Evolutionary conservation across 1,140 invertebrate genomes (phyloP), one percentile per base, ranked within the genome.

Genomic region (Drosophila subpulchrella): DNA sequence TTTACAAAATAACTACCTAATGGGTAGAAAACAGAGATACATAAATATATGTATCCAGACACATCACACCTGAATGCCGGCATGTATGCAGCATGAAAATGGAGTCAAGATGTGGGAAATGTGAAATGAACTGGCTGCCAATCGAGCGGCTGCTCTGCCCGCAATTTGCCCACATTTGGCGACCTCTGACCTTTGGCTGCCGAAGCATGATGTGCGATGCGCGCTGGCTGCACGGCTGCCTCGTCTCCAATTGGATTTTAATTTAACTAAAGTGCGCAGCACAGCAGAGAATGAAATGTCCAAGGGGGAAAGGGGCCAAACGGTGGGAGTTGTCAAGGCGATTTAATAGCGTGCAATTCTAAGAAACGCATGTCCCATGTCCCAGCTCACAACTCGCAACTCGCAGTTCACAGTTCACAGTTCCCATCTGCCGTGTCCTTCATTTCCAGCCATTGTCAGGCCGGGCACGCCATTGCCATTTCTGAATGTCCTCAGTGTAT

Each of bases 251-350:
- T 89, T 88, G 84, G 46, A 73, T 88, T 88, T 88, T 83, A 83
- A 88, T 88, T 88, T 89, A 83, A 83, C 83, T 90, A 78, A 88
- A 88, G 78, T 90, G 84, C 81, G 73, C 74, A 84, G 57, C 74
- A 70, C 39, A 58, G 65, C 51, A 48, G 55, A 20, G 34, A 62
- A 47, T 39, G 38, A 58, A 66, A 27, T 27, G 17, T 17, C 17
- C 17, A 20, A 10, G 17, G 17, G 17, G 46, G 46, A 6, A 27
- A 20, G 44, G 20, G 44, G 11, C 6, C 36, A 34, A n/a, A 13
- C 3, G 38, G 3, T 6, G 36, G 63, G 59, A 72, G 57, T 70
- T 85, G 75, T 82, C 75, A 76, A 88, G 84, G 79, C 83, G 63
- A 61, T 88, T 86, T 79, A 86, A 86, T 88, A 72, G 71, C 84